Conservation (phyloP, 1,140 invertebrate species). For the Ooceraea biroi region DNA sequence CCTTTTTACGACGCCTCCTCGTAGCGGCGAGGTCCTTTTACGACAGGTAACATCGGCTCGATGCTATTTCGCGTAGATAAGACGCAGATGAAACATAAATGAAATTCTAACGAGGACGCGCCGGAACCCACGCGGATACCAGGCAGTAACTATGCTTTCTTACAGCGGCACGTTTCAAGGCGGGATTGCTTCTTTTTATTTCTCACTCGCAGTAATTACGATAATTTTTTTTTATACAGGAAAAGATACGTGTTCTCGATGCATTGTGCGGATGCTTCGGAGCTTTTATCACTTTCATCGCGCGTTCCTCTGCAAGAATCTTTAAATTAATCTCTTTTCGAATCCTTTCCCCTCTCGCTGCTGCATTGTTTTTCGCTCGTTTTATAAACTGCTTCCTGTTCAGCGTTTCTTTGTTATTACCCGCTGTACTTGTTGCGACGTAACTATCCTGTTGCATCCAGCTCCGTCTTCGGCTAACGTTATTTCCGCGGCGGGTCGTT, state of each 20-base stretch:
- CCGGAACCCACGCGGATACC: neutral
- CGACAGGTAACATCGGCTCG: constrained; percentile 4
- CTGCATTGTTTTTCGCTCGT: constrained; percentile 3
- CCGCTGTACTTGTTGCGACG: constrained; percentile 32
- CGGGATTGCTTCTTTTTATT: neutral
- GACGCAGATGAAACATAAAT: constrained; percentile 46
- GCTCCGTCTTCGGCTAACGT: neutral
- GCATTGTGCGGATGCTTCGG: neutral
- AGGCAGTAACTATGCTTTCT: neutral
- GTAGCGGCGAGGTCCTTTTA: constrained; percentile 34
- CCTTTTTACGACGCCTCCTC: constrained; percentile 33
- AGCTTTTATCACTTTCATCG: neutral
- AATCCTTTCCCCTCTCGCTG: constrained; percentile 22
- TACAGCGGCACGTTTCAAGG: neutral
- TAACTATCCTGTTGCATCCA: constrained; percentile 44
- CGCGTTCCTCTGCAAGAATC: constrained; percentile 4
- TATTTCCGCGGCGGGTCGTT: constrained; percentile 20
- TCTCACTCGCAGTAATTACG: neutral
- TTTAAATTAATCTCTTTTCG: constrained; percentile 39
- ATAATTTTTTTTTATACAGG: neutral
- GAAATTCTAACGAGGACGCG: constrained; percentile 45
- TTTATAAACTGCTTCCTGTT: constrained; percentile 1
- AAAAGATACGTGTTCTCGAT: neutral
- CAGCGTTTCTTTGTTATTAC: neutral
- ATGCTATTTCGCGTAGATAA: constrained; percentile 20